Evolutionary conservation across 2,797 vertebrate species (phyloP), one percentile per base, ranked within the genome.

Genomic region (Argentina silus): DNA sequence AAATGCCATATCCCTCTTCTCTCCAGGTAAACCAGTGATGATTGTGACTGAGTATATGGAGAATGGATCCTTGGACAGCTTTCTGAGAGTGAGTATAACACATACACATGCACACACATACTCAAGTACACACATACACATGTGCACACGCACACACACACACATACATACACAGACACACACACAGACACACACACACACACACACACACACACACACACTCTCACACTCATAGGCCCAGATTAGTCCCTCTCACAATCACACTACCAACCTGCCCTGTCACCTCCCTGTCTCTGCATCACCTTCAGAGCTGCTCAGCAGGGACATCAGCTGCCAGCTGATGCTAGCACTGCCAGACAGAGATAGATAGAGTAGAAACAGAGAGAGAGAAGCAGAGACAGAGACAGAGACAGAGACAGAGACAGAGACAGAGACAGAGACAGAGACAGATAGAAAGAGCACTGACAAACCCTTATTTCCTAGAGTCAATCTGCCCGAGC

Each of bases 11-110:
- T 60, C 15, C 27, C 15, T 67, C 19, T 15, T 23, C 42, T 86
- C 56, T 83, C 3, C 86, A 94, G 94, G 93, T 88, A 95, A 94
- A 82, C 94, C 94, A 0, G 94, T 95, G 81, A 95, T 95, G 94
- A 95, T 95, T 23, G 93, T 94, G 81, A 94, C 94, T 3, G 94
- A 95, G 67, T 95, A 95, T 87, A 95, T 94, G 93, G 93, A 94
- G 88, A 94, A 95, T 4, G 94, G 94, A 63, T 95, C 94, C 53
- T 87, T 95, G 80, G 94, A 95, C 85, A 93, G 93, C 84, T 95
- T 95, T 86, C 75, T 95, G 74, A 92, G 93, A 84, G 94, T 95
- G 78, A 90, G 94, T 93, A 77, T 63, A 59, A 70, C 81, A 76
- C 47, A 21, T 42, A 19, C 15, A 5, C 2, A 43, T 19, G 17